A percentile compares a stretch with the other conserved stretches of the same genome.
Conservation (phyloP, 2,113 vertebrate genomes). For the Glaucomys volans region DNA sequence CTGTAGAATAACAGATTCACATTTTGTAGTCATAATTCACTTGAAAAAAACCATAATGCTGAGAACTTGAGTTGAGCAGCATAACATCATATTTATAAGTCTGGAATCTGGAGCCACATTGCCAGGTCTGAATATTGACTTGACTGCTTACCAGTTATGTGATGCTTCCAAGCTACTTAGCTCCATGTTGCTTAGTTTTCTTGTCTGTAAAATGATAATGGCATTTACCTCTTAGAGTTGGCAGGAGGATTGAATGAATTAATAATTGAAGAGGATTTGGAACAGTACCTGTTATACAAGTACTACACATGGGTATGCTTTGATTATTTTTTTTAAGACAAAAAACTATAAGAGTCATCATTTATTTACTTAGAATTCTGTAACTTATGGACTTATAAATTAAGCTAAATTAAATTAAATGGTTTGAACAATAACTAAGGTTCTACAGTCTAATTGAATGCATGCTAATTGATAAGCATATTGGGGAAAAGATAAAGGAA, state of each 20-base stretch:
- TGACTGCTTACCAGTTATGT: background rate
- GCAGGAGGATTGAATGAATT: background rate
- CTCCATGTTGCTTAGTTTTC: background rate
- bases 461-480: background rate
- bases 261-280: conserved; percentile 7
- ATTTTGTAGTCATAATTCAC: background rate
- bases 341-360: conserved; percentile 18
- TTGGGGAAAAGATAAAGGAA: conserved; percentile 2
- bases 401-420: background rate
- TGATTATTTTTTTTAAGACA: conserved; percentile 27
- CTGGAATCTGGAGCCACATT: background rate
- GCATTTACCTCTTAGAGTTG: background rate
- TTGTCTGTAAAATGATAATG: conserved; percentile 5
- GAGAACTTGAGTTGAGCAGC: background rate
- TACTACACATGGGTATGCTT: background rate
- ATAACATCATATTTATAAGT: background rate
- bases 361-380: conserved; percentile 44
- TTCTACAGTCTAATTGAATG: background rate
- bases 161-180: background rate
- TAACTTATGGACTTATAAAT: background rate
- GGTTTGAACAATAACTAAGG: conserved; percentile 27
- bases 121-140: background rate
- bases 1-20: background rate
- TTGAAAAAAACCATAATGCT: background rate
- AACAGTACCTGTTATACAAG: background rate